A percentile compares a stretch with the other conserved stretches of the same genome.
Conservation (phyloP, 2,888 invertebrate genomes). For the Eulithis testata region DNA sequence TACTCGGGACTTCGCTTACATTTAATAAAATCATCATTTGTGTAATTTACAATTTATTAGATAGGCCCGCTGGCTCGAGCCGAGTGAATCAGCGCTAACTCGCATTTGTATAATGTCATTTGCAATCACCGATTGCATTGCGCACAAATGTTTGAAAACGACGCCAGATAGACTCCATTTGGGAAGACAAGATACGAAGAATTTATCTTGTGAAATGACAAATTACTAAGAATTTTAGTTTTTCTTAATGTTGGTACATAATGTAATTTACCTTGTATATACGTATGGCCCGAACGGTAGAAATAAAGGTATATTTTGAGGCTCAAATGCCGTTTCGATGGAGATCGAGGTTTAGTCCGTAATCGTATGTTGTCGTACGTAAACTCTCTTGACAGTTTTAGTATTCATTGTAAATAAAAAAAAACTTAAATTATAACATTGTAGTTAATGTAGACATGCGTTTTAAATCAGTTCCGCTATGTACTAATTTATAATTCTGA, state of each 20-base stretch:
- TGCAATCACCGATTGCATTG: conserved; percentile 54
- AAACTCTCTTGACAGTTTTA: conserved; percentile 66
- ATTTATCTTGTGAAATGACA: conserved; percentile 53
- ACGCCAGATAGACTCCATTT: conserved; percentile 74
- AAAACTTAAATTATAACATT: conserved; percentile 58
- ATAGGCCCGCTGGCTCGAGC: conserved; percentile 41
- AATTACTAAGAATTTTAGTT: conserved; percentile 65
- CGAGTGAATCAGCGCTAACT: neutral
- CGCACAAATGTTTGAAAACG: conserved; percentile 73
- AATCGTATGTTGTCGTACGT: conserved; percentile 74
- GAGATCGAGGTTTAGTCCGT: conserved; percentile 55
- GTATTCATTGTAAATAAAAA: conserved; percentile 76
- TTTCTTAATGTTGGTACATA: conserved; percentile 72
- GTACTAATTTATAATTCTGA: conserved; percentile 51
- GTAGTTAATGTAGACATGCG: conserved; percentile 68
- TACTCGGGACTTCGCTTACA: conserved; percentile 42
- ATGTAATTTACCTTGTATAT: conserved; percentile 81
- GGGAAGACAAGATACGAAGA: conserved; percentile 50
- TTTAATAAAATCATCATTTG: conserved; percentile 34
- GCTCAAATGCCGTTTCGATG: conserved; percentile 61
- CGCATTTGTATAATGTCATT: conserved; percentile 40
- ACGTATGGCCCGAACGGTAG: conserved; percentile 78
- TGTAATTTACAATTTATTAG: conserved; percentile 31
- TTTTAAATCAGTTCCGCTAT: conserved; percentile 57
- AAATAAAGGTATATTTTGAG: conserved; percentile 70